Conservation (phyloP, 2,113 vertebrate species). For the Muntiacus reevesi region DNA sequence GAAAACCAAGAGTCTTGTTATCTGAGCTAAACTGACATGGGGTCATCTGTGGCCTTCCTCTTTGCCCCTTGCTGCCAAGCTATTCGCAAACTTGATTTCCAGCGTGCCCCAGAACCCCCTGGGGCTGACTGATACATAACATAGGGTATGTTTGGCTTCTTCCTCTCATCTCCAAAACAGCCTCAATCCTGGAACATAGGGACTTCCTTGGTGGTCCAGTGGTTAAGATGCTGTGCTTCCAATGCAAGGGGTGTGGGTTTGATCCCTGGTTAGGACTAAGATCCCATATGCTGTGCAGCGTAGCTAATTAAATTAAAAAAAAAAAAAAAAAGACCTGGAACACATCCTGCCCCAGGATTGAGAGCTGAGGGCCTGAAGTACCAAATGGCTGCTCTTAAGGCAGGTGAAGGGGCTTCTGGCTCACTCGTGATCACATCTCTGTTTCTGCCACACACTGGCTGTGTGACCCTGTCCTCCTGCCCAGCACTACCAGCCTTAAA, state of each 20-base stretch:
- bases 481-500: background rate
- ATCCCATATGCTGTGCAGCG: background rate
- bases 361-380: background rate
- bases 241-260: background rate
- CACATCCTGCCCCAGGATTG: background rate
- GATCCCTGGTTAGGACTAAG: background rate
- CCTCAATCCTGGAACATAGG: background rate
- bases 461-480: background rate
- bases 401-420: background rate
- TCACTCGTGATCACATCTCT: background rate
- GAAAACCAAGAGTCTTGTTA: background rate
- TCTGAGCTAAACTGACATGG: no score
- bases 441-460: background rate
- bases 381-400: background rate
- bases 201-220: background rate
- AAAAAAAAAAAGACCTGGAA: background rate
- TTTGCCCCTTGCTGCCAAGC: background rate
- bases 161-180: background rate
- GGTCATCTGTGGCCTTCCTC: background rate
- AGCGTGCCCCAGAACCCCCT: background rate
- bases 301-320: background rate
- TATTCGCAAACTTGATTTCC: background rate
- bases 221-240: background rate
- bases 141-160: rapidly evolving
- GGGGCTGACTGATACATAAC: background rate